Evolutionary conservation across 1,140 invertebrate genomes (phyloP), one percentile per base, ranked within the genome.

Genomic region (Triops longicaudatus): DNA sequence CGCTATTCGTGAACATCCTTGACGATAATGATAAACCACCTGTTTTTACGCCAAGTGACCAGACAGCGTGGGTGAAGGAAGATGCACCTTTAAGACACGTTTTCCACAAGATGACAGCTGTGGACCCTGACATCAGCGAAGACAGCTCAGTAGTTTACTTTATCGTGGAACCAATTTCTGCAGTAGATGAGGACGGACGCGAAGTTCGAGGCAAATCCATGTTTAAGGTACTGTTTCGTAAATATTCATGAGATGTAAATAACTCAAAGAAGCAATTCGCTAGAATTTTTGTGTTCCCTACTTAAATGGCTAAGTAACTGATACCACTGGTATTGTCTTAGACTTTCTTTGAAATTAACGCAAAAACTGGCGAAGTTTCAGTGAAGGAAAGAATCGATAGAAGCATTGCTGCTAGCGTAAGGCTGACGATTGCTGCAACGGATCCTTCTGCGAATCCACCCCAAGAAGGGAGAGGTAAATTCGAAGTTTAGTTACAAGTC

Each of bases 11-110:
- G 1, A 90, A 88, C 79, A 88, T 96, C 1, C 87, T 91, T 27
- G 94, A 96, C 82, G 93, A 90, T 37, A 98, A 98, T 82, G 92
- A 96, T 82, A 96, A 96, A 83, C 87, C 90, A 78, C 96, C 96
- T 0, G 90, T 90, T 81, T 96, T 98, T 82, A 88, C 88, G 2
- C 95, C 95, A 0, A 83, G 88, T 50, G 91, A 90, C 1, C 94
- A 96, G 83, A 87, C 92, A 80, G 91, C 92, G 0, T 91, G 93
- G 82, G 91, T 94, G 82, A 86, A 80, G 1, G 92, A 93, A 82
- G 92, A 95, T 83, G 91, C 90, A 0, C 84, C 88, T 1, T 83
- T 91, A 1, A 93, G 92, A 1, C 91, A 89, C 6, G 83, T 90
- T 42, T 89, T 97, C 12, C 88, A 93, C 73, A 89, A 87, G 1